phyloP scores from a whole-genome alignment of 2,113 vertebrate genomes.

The Lampris incognitus region DNA sequence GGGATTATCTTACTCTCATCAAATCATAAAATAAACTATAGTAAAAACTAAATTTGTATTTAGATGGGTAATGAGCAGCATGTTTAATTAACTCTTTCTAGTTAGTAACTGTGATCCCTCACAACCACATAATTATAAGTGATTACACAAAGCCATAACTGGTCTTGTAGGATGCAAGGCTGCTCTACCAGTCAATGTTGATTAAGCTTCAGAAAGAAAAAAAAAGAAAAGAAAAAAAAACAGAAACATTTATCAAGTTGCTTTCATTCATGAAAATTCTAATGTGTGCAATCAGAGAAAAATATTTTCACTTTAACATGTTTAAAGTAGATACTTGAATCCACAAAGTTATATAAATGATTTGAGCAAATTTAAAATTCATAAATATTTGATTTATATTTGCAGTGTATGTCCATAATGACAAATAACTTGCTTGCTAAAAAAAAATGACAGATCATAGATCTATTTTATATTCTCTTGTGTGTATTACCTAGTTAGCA shows the following conservation, averaged over 20 bases:
- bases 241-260: constrained; percentile 37
- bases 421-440: constrained; percentile 64
- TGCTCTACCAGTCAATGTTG: constrained; percentile 61
- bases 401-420: constrained; percentile 64
- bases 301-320: constrained; percentile 73
- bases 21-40: constrained; percentile 36
- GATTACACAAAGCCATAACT: constrained; percentile 77
- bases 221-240: constrained; percentile 36
- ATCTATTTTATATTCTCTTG: constrained; percentile 79
- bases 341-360: constrained; percentile 68
- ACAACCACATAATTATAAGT: constrained; percentile 47
- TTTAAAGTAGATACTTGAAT: constrained; percentile 80
- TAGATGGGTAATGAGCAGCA: constrained; percentile 54
- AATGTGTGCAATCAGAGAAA: constrained; percentile 71
- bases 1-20: constrained; percentile 52
- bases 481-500: constrained; percentile 73
- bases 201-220: constrained; percentile 52
- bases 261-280: constrained; percentile 55
- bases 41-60: constrained; percentile 44
- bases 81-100: constrained; percentile 52
- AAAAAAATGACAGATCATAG: constrained; percentile 59
- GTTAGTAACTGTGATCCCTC: constrained; percentile 50
- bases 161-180: constrained; percentile 61
- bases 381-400: constrained; percentile 76
- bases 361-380: constrained; percentile 65